Conservation (phyloP, 2,113 vertebrate species). For the Paradisaea rubra region DNA sequence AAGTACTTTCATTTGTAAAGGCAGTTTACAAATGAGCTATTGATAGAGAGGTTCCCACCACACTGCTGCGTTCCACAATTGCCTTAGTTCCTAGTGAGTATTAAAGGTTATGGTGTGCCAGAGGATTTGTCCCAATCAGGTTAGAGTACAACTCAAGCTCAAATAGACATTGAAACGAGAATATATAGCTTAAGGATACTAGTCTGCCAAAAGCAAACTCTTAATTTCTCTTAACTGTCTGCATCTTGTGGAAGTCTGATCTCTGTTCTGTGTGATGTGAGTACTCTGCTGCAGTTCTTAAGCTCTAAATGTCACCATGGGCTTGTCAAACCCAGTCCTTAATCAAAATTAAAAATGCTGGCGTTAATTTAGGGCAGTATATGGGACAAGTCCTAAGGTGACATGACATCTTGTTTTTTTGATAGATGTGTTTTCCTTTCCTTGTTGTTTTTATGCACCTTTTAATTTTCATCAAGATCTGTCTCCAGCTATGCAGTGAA, state of each 20-base stretch:
- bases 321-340: background rate
- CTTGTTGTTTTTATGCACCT: background rate
- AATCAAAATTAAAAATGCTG: background rate
- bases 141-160: conserved; percentile 16
- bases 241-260: background rate
- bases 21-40: conserved; percentile 3
- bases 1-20: background rate
- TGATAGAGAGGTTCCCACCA: background rate
- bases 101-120: background rate
- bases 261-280: background rate
- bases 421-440: background rate
- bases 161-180: background rate
- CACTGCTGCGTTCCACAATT: background rate
- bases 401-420: background rate
- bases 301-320: fast-evolving
- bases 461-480: background rate
- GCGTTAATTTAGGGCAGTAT: background rate
- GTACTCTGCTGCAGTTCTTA: background rate
- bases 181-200: background rate
- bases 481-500: background rate
- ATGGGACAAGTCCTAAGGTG: background rate
- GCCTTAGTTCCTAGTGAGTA: background rate
- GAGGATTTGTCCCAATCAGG: background rate
- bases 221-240: background rate
- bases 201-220: background rate